Evolutionary conservation across 2,888 invertebrate species (phyloP).

Genomic region (Amaurobius ferox): DNA sequence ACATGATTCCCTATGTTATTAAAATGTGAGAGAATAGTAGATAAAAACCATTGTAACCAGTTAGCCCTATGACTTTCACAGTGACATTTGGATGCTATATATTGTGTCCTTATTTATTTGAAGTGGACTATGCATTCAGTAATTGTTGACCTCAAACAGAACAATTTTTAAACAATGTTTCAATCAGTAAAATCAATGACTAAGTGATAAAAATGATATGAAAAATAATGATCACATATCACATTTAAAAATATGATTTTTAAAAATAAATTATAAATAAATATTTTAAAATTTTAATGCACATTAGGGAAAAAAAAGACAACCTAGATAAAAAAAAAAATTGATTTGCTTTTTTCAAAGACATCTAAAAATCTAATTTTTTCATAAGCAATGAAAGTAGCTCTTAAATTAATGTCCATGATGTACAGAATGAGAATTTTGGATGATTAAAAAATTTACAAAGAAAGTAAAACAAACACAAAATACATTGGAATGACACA

Average conservation of each 20-base stretch:
- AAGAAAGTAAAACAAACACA: slow-evolving; percentile 35
- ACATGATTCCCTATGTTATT: too few species aligned
- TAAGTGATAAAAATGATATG: slow-evolving; percentile 5
- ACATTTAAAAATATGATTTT: neutral
- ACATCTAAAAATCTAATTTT: neutral
- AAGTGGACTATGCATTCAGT: neutral
- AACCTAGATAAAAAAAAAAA: neutral
- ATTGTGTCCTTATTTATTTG: neutral
- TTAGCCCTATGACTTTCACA: neutral
- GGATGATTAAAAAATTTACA: neutral
- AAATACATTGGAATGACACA: slow-evolving; percentile 54
- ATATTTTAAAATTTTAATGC: slow-evolving; percentile 12
- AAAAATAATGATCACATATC: slow-evolving; percentile 5
- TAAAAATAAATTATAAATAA: slow-evolving; percentile 12
- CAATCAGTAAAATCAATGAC: neutral
- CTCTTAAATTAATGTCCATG: neutral
- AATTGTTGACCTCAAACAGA: neutral
- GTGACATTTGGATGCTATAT: neutral
- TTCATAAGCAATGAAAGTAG: neutral
- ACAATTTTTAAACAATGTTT: neutral
- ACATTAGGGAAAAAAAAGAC: slow-evolving; percentile 1
- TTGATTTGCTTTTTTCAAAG: neutral
- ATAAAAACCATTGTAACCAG: slow-evolving; percentile 11
- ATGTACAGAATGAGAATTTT: neutral
- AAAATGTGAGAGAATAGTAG: too few species aligned